Evolutionary conservation across 2,113 vertebrate species (phyloP).

Genomic region (Gorilla gorilla): DNA sequence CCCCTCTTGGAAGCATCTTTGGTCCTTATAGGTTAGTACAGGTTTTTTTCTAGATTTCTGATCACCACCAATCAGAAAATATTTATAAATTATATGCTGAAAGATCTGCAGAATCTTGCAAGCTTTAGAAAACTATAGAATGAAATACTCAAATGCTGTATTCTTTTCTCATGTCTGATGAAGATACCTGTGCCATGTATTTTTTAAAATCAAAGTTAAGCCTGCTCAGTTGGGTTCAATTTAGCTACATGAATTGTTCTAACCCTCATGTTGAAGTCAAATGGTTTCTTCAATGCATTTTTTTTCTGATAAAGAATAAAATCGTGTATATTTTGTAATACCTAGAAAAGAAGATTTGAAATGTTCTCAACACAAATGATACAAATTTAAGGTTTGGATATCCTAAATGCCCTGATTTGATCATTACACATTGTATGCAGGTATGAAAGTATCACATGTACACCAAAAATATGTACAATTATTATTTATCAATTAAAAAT

Average conservation of each 20-base stretch:
- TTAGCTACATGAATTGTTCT: background rate
- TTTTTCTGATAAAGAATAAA: background rate
- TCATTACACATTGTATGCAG: background rate
- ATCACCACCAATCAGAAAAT: background rate
- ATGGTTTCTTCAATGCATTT: background rate
- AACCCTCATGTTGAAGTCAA: background rate
- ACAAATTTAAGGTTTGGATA: background rate
- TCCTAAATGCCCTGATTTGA: background rate
- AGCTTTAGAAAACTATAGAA: slow-evolving; percentile 11
- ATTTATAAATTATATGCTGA: background rate
- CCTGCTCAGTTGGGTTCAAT: background rate
- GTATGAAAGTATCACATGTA: background rate
- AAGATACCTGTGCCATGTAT: background rate
- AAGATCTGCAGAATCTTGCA: background rate
- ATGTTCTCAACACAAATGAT: background rate
- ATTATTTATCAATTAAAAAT: background rate
- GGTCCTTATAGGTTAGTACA: background rate
- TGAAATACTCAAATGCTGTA: background rate
- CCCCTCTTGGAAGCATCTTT: background rate
- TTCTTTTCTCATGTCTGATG: background rate
- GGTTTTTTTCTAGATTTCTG: background rate
- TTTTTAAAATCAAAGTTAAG: background rate
- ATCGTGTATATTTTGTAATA: background rate
- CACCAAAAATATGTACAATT: background rate
- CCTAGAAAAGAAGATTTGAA: background rate